These are phyloP conservation scores for Mixornis gularis DNA, from an alignment of 2,113 vertebrate species.

Conservation along the genomic window DNA sequence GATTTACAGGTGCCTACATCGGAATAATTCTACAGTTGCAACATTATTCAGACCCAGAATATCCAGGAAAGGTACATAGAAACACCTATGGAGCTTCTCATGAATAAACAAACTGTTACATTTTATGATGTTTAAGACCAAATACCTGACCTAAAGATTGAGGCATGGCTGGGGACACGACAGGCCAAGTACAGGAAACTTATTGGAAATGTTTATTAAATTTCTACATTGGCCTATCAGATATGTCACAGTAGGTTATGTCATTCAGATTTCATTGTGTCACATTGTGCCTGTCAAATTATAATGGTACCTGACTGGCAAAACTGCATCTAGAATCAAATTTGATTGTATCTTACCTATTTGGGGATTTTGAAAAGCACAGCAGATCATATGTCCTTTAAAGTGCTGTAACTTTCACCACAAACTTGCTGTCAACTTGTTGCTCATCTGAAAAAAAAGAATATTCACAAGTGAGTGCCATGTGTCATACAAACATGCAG, in stretches of 20 bases:
- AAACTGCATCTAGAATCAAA: conserved; percentile 13
- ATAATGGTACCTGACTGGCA: conserved; percentile 26
- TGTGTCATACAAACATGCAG: background rate
- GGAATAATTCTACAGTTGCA: background rate
- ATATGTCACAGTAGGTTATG: conserved; percentile 11
- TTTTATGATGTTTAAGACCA: background rate
- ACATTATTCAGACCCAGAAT: background rate
- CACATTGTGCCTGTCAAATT: background rate
- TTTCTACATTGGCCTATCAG: background rate
- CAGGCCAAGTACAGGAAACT: background rate
- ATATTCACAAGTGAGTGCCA: background rate
- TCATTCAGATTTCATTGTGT: conserved; percentile 26
- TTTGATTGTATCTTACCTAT: conserved; percentile 40
- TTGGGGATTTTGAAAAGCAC: conserved; percentile 53
- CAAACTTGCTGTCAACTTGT: background rate
- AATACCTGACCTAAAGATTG: background rate
- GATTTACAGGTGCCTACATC: background rate
- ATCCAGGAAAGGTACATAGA: background rate
- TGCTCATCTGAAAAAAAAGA: background rate
- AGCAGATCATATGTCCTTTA: conserved; percentile 50
- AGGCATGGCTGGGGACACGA: background rate
- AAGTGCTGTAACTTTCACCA: background rate
- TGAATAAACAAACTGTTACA: background rate
- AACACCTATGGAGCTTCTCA: background rate
- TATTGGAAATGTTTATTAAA: conserved; percentile 12